Evolutionary conservation across 2,888 invertebrate species (phyloP).

Genomic region (Sesia apiformis): DNA sequence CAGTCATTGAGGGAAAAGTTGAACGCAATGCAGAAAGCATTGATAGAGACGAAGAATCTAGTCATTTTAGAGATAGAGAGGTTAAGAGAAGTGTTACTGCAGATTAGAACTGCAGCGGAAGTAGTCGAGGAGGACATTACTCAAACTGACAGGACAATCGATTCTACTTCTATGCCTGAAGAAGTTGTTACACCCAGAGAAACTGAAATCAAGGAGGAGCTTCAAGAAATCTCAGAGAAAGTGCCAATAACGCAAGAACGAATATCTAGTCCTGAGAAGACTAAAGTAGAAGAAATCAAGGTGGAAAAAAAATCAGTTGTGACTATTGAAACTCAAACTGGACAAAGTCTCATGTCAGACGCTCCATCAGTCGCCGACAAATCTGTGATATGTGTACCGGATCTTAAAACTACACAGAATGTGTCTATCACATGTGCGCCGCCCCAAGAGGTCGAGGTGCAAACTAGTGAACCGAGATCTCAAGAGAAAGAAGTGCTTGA

Average conservation of each 20-base stretch:
- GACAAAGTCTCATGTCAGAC: constrained; percentile 72
- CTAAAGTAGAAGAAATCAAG: constrained; percentile 13
- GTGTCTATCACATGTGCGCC: constrained; percentile 68
- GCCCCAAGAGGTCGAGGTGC: constrained; percentile 76
- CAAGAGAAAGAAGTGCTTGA: constrained; percentile 70
- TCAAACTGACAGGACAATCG: constrained; percentile 77
- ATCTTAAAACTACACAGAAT: constrained; percentile 52
- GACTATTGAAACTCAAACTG: constrained; percentile 80
- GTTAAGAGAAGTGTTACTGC: constrained; percentile 61
- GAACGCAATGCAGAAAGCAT: constrained; percentile 66
- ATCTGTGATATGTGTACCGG: constrained; percentile 54
- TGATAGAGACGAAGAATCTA: constrained; percentile 77
- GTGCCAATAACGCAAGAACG: constrained; percentile 18
- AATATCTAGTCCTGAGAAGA: constrained; percentile 23
- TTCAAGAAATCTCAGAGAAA: constrained; percentile 13
- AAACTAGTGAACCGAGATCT: constrained; percentile 71
- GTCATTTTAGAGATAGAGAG: constrained; percentile 76
- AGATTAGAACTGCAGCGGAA: constrained; percentile 45
- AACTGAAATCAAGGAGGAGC: constrained; percentile 13
- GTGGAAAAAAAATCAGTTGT: constrained; percentile 20
- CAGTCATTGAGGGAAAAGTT: constrained; percentile 73
- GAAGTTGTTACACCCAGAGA: constrained; percentile 71
- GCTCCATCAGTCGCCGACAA: constrained; percentile 52
- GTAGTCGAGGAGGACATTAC: constrained; percentile 62
- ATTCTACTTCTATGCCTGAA: constrained; percentile 82